A percentile compares a stretch with the other conserved stretches of the same genome.
These are phyloP conservation scores for Mystacides longicornis DNA, from an alignment of 2,888 invertebrate genomes.

Conservation along the genomic window DNA sequence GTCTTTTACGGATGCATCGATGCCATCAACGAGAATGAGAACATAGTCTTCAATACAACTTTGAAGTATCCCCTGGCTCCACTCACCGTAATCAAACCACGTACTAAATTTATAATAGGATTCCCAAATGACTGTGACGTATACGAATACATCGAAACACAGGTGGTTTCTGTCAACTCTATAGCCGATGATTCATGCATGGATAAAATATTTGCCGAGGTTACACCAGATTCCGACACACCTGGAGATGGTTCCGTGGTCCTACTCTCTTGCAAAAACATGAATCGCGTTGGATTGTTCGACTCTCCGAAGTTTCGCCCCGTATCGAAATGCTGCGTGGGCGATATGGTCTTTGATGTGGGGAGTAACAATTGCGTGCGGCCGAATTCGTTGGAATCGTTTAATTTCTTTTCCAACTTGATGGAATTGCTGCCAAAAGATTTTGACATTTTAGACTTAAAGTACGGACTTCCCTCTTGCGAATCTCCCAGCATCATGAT, in stretches of 20 bases:
- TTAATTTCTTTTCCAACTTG: neutral
- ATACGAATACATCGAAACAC: constrained; percentile 28
- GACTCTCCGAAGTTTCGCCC: constrained; percentile 25
- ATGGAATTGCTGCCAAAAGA: constrained; percentile 17
- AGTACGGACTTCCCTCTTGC: constrained; percentile 6
- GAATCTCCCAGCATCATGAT: constrained; percentile 9
- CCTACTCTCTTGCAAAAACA: constrained; percentile 16
- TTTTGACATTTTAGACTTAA: constrained; percentile 17
- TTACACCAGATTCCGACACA: neutral
- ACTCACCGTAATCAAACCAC: neutral
- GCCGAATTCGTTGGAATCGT: neutral
- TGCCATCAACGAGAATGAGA: constrained; percentile 30
- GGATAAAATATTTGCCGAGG: constrained; percentile 21
- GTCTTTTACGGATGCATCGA: constrained; percentile 35
- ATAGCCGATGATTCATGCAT: constrained; percentile 17
- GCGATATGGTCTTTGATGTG: constrained; percentile 37
- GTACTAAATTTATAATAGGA: constrained; percentile 26
- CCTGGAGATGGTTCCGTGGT: constrained; percentile 14
- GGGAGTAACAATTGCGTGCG: constrained; percentile 30
- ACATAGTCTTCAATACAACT: constrained; percentile 29
- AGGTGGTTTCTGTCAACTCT: constrained; percentile 2
- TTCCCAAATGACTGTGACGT: constrained; percentile 34
- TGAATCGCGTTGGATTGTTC: neutral
- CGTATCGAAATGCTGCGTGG: constrained; percentile 41
- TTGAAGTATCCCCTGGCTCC: constrained; percentile 10